Percentiles rank a stretch among this genome's conserved stretches.
phyloP scores from a whole-genome alignment of 2,797 vertebrate species.

The Semotilus atromaculatus region DNA sequence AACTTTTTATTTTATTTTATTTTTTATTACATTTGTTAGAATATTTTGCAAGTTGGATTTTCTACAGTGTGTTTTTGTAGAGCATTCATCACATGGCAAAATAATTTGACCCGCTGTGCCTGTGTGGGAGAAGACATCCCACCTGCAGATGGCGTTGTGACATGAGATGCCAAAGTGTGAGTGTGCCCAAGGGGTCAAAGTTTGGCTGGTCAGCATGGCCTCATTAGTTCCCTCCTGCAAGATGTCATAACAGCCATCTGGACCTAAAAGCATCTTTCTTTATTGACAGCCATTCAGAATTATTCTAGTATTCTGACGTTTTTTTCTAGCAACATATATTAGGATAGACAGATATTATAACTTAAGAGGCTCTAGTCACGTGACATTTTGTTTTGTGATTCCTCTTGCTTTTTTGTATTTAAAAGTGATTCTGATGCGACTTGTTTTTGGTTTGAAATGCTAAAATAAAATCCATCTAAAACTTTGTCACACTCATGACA shows the following conservation, averaged over 20 bases:
- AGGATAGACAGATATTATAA: neutral
- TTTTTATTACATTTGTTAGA: no score
- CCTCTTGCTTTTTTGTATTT: neutral
- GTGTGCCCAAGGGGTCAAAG: neutral
- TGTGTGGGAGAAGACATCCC: conserved; percentile 5
- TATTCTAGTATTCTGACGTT: neutral
- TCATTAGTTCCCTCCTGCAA: neutral
- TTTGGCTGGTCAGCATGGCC: neutral
- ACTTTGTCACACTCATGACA: no score
- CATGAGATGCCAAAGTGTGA: neutral
- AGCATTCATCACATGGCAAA: neutral
- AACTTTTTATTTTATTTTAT: no score
- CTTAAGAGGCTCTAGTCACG: neutral
- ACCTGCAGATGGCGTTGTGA: neutral
- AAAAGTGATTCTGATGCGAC: neutral
- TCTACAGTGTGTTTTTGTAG: neutral
- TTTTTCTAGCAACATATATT: neutral
- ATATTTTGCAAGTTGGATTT: no score
- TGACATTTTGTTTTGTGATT: neutral
- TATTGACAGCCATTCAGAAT: neutral
- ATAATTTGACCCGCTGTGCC: neutral
- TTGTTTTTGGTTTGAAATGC: neutral
- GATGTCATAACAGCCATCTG: neutral
- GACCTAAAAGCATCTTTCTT: neutral
- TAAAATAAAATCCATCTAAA: neutral